Percentiles rank a stretch among this genome's conserved stretches.
Conservation (phyloP, 2,113 vertebrate genomes). For the Litocranius walleri region DNA sequence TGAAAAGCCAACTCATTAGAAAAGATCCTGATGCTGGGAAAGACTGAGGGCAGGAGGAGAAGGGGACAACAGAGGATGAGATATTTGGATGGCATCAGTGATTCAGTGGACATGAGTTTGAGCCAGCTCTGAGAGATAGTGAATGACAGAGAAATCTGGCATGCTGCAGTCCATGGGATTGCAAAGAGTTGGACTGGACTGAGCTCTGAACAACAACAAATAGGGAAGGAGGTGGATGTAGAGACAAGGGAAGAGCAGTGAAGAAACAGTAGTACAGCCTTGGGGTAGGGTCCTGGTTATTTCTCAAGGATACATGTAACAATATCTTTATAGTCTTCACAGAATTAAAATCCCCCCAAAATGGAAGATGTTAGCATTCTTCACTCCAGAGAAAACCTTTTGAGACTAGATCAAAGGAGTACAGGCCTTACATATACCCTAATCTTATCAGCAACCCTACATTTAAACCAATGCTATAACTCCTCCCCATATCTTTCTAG, state of each 20-base stretch:
- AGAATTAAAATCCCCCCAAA: background rate
- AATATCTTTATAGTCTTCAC: background rate
- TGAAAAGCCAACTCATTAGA: too few relatives aligned
- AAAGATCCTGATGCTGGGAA: too few relatives aligned
- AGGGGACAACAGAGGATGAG: too few relatives aligned
- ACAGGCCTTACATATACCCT: too few relatives aligned
- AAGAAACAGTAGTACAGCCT: background rate
- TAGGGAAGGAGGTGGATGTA: background rate
- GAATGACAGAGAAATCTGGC: background rate
- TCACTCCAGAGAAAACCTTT: too few relatives aligned
- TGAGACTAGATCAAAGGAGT: too few relatives aligned
- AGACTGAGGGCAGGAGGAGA: too few relatives aligned
- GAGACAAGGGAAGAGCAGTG: background rate
- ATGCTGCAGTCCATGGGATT: background rate
- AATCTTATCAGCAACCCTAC: too few relatives aligned
- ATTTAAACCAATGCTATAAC: background rate
- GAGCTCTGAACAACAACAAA: background rate
- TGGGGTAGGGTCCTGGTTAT: background rate
- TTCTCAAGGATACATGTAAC: background rate
- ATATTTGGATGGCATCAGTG: too few relatives aligned
- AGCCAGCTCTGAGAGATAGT: background rate
- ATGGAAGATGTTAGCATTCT: too few relatives aligned
- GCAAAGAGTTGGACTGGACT: background rate
- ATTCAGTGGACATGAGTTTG: background rate
- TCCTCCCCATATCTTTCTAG: background rate